Conservation (phyloP, 1,140 invertebrate genomes). For the Spodoptera litura region DNA sequence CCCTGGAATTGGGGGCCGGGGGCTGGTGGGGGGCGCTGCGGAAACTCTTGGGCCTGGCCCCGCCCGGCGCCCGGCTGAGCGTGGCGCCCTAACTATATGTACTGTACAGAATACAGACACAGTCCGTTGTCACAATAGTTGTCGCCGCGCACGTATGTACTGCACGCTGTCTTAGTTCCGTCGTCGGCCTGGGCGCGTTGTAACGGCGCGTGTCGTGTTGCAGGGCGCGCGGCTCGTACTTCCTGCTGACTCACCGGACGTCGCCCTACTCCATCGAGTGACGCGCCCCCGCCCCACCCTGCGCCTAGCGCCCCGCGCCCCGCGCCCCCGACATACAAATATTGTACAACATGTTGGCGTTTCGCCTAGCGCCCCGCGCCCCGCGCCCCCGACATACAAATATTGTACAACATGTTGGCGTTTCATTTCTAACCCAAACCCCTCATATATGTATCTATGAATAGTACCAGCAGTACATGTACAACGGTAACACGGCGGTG, state of each 20-base stretch:
- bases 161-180: too few relatives aligned
- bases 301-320: too few relatives aligned
- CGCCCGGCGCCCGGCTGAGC: constrained; percentile 58
- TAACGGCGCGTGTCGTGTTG: neutral
- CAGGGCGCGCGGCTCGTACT: constrained; percentile 76
- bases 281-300: neutral
- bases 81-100: too few relatives aligned
- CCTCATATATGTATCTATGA: neutral
- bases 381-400: constrained; percentile 17
- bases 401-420: constrained; percentile 22
- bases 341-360: constrained; percentile 28
- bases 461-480: neutral
- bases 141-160: too few relatives aligned
- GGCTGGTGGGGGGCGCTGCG: constrained; percentile 57
- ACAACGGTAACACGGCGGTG: too few relatives aligned
- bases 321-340: constrained; percentile 17
- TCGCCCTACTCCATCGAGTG: constrained; percentile 78
- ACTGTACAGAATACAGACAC: too few relatives aligned
- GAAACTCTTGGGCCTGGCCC: constrained; percentile 62
- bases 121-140: too few relatives aligned
- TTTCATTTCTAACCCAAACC: constrained; percentile 7
- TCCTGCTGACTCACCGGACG: constrained; percentile 68
- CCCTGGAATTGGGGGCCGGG: constrained; percentile 60
- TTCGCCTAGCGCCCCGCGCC: too few relatives aligned
- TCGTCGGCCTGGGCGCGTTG: too few relatives aligned